Evolutionary conservation across 2,113 vertebrate genomes (phyloP), one percentile per base, ranked within the genome.

Genomic region (Phodopus roborovskii): DNA sequence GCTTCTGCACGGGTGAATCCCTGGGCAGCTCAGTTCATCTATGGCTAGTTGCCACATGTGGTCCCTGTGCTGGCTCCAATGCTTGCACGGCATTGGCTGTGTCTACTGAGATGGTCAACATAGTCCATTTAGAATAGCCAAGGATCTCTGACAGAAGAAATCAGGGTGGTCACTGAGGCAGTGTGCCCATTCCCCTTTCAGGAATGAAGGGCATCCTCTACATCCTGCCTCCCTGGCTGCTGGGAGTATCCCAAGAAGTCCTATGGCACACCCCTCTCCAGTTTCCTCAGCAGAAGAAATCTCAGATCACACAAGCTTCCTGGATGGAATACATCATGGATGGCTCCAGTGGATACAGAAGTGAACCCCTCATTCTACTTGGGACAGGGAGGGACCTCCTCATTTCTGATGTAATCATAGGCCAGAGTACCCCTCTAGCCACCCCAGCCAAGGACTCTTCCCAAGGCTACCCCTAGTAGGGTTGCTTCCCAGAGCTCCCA

Each of bases 1-100:
- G 79, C 10, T 12, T 1, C 10, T 24, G 45, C 28, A 0, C 15
- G 39, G 0, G 6, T 3, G 39, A 0, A 33, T 48, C 64, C 60
- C 81, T 13, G 73, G 53, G 88, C 20, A 28, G 60, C 78, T n/a
- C 24, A 0, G 56, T 15, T 64, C 68, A 33, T 53, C 82, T 24
- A 4, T 1, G 77, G 8, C 58, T n/a, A 0, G 22, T 10, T 60
- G 73, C 74, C 77, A 19, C 20, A 7, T 10, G 64, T 15, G 50
- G 60, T 56, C 15, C 2, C 13, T 39, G 16, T 0, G 30, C 56
- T 36, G n/a, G 16, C 45, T 36, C n/a, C 70, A 30, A 3, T 5
- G 58, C 64, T 42, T 5, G 30, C 70, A 42, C 53, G n/a, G 33
- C 0, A 13, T 2, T 42, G 30, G 73, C 66, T 66, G 8, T 53